Base-by-base conservation (phyloP, 2,888 invertebrate genomes). In the Deilephila porcellus region DNA sequence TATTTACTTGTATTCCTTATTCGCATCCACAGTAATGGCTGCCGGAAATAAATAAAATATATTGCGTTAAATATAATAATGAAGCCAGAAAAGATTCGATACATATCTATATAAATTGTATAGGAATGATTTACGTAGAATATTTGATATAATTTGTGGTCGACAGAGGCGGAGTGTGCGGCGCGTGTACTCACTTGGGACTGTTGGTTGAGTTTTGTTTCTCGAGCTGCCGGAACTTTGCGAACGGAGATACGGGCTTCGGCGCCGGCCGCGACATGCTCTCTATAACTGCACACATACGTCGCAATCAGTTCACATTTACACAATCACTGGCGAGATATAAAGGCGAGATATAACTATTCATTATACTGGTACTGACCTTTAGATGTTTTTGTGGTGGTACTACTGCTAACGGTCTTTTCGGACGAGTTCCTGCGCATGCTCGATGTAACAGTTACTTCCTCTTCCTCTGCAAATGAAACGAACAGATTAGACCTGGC, bases 201-300 rank as follows among this genome's bases (percentile, higher is more conserved):
- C 96, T 95, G 88, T 96, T 96, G 86, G 96, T 95, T 84, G 97
- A 97, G 91, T 97, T 97, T 94, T 98, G 97, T 90, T 97, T 97
- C 92, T 98, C 98, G 92, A 98, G 96, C 95, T 98, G 98, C 91
- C 97, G 97, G 95, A 98, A 98, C 95, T 98, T 98, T 88, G 98
- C 97, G 94, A 98, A 98, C 79, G 98, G 97, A 85, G 98, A 98
- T 88, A 97, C 96, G 81, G 97, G 96, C 90, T 96, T 97, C 90
- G 90, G 95, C 77, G 91, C 95, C 90, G 92, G 86, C 83, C 90
- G 90, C 75, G 88, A 88, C 88, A 89, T 85, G 87, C 95, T 95
- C 87, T 95, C 95, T 83, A 94, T 95, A 89, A 96, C 96, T 95
- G 64, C 20, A 53, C 19, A 59, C 52, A 19, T 8, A 11, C n/a